These are phyloP conservation scores for Urocitellus parryii DNA, from an alignment of 2,113 vertebrate species.

Conservation along the genomic window DNA sequence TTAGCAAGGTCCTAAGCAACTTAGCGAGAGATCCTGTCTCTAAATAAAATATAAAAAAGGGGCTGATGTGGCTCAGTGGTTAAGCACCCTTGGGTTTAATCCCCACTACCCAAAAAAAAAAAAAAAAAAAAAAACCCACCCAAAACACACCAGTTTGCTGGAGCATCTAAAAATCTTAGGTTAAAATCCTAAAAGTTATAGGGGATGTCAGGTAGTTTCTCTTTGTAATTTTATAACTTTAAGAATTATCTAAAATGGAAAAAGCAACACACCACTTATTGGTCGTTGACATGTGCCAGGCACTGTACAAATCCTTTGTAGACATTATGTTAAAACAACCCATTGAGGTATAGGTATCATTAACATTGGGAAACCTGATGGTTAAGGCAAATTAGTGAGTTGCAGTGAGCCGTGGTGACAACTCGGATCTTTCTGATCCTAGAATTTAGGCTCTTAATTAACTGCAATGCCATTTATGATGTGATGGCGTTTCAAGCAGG, in stretches of 20 bases:
- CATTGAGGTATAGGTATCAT: background rate
- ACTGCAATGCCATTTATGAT: background rate
- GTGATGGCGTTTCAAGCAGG: background rate
- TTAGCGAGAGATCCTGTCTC: too few relatives aligned
- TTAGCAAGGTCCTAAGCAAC: too few relatives aligned
- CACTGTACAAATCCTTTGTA: background rate
- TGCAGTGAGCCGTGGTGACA: background rate
- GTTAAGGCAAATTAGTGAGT: background rate
- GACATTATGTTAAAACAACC: background rate
- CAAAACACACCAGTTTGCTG: background rate
- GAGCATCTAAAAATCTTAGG: slow-evolving; percentile 6
- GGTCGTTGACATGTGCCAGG: background rate
- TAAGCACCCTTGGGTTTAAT: too few relatives aligned
- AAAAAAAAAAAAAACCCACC: too few relatives aligned
- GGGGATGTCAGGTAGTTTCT: background rate
- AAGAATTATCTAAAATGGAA: background rate
- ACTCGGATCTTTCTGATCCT: background rate
- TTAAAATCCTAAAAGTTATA: background rate
- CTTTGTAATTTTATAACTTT: slow-evolving; percentile 29
- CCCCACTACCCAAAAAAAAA: too few relatives aligned
- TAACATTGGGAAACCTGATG: background rate
- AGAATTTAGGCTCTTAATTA: background rate
- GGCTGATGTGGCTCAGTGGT: too few relatives aligned
- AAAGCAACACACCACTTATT: background rate
- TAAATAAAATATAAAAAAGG: too few relatives aligned